Evolutionary conservation across 2,888 invertebrate species (phyloP).

Genomic region (Melanchra persicariae): DNA sequence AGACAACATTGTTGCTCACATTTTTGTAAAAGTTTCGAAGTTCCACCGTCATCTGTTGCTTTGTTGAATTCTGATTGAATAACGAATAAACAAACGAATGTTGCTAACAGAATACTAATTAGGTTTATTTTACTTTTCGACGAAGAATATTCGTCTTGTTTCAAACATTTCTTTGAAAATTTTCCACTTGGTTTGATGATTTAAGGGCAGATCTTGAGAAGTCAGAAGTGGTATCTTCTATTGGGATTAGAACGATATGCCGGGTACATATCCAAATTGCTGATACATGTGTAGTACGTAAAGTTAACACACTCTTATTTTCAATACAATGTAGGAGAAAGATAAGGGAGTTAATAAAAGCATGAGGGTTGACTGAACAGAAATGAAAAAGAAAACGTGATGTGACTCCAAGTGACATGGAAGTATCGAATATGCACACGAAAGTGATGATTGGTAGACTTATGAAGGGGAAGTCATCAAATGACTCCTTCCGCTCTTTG

Average conservation of each 20-base stretch:
- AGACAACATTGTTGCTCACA: conserved; percentile 19
- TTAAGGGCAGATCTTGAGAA: not conserved
- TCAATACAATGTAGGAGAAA: too few relatives aligned
- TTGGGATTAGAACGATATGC: not conserved
- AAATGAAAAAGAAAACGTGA: not conserved
- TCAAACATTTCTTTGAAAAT: conserved; percentile 22
- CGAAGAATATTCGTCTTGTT: conserved; percentile 16
- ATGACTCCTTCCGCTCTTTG: too few relatives aligned
- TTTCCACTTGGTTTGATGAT: conserved; percentile 22
- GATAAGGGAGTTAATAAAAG: too few relatives aligned
- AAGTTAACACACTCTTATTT: too few relatives aligned
- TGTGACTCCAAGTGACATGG: too few relatives aligned
- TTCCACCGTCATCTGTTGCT: conserved; percentile 49
- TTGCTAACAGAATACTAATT: conserved; percentile 44
- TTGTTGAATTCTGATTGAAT: conserved; percentile 50
- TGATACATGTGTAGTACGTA: too few relatives aligned
- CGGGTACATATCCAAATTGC: too few relatives aligned
- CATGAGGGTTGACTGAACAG: too few relatives aligned
- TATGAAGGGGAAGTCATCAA: too few relatives aligned
- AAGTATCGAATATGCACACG: too few relatives aligned
- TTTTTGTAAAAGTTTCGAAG: conserved; percentile 48
- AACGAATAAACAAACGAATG: conserved; percentile 51
- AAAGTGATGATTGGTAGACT: too few relatives aligned
- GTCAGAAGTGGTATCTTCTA: not conserved
- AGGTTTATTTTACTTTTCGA: conserved; percentile 37